Evolutionary conservation across 1,140 invertebrate species (phyloP), one percentile per base, ranked within the genome.

Genomic region (Listronotus oregonensis): DNA sequence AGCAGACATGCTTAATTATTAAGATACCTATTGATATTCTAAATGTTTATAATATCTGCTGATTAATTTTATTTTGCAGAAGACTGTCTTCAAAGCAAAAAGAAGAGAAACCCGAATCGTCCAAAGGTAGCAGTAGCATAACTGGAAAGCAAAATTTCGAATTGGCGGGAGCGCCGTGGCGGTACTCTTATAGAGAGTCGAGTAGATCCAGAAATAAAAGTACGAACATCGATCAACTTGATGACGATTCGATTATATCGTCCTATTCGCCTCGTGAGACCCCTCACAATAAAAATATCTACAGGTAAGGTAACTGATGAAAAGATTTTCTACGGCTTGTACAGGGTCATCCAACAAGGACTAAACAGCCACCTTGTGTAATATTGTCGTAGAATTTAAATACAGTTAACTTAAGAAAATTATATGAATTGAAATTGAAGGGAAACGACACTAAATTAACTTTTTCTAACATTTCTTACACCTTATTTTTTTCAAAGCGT

Each of bases 71-170:
- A 32, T n/a, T 52, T 39, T 52, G 17, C 32, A 52, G 50, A 37
- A 18, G 55, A 46, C 40, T 55, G 34, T 57, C 64, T 18, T 66
- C 64, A 14, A 66, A 59, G 21, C 64, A 66, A 14, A 58, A 60
- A 40, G 55, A 66, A 37, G 64, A 66, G 18, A 66, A 66, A 18
- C 44, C 44, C 3, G 46, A 51, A 15, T 43, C 46, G 9, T 55
- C 56, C n/a, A 64, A 56, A 6, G 39, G 21, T 10, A 34, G 37
- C 27, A 21, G 34, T 17, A 61, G 58, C n/a, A 15, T 52, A 6
- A 51, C 34, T 3, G 46, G 31, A 15, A 50, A 50, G 34, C 12
- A 14, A 4, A 58, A 60, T 31, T 66, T 66, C 43, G 55, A 66
- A 27, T 37, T 66, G 37, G 11, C 64, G 8, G 39, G 27, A 7